A percentile compares a stretch with the other conserved stretches of the same genome.
Conservation (phyloP, 2,888 invertebrate genomes). For the Lacanobia oleracea region DNA sequence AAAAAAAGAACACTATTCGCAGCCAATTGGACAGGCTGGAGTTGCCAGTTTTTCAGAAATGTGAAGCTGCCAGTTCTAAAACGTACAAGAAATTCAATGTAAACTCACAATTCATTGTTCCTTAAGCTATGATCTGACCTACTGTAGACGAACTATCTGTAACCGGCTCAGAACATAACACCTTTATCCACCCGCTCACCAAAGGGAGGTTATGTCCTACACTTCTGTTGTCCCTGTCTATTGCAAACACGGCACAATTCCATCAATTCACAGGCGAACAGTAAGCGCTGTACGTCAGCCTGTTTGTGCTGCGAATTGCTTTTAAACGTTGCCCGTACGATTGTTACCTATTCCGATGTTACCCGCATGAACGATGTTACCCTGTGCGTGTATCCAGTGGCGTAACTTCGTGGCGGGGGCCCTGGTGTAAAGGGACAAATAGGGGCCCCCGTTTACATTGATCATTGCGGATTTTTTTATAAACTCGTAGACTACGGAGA, state of each 20-base stretch:
- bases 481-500: too few species aligned
- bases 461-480: too few species aligned
- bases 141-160: background rate
- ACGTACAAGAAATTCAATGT: background rate
- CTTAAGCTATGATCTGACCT: background rate
- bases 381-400: background rate
- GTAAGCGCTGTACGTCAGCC: slow-evolving; percentile 46
- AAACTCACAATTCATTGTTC: background rate
- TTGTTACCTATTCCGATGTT: slow-evolving; percentile 9
- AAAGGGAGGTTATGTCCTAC: slow-evolving; percentile 7
- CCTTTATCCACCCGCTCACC: background rate
- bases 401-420: background rate
- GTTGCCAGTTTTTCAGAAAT: too few species aligned
- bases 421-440: background rate
- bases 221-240: slow-evolving; percentile 41
- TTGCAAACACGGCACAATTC: slow-evolving; percentile 41
- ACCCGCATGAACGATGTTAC: slow-evolving; percentile 20
- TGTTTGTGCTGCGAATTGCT: slow-evolving; percentile 57
- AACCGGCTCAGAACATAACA: background rate
- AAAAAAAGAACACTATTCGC: too few species aligned
- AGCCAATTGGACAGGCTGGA: too few species aligned
- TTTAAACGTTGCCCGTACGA: slow-evolving; percentile 37
- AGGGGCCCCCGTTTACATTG: too few species aligned
- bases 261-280: slow-evolving; percentile 60
- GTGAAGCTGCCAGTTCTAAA: background rate